Percentiles rank a stretch among this genome's conserved stretches.
phyloP scores from a whole-genome alignment of 2,113 vertebrate genomes.

The Xerus inauris region DNA sequence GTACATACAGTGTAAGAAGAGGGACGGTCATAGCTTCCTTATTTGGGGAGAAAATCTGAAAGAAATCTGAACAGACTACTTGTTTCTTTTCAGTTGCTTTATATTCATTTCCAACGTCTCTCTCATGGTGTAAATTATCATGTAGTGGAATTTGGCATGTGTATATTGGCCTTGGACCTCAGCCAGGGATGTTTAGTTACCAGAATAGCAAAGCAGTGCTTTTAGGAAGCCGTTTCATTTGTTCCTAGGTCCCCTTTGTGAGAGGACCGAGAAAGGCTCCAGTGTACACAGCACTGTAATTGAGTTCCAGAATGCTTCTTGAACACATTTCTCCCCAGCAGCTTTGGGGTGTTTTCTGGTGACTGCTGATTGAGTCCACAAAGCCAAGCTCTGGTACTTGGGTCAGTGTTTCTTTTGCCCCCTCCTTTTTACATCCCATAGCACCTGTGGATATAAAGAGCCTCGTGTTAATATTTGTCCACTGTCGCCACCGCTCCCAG shows the following conservation, averaged over 20 bases:
- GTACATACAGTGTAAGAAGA: background rate
- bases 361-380: background rate
- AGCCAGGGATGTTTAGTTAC: slow-evolving; percentile 37
- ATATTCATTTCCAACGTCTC: background rate
- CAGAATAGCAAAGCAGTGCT: background rate
- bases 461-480: background rate
- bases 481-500: background rate
- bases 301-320: background rate
- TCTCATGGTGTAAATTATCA: background rate
- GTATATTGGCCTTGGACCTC: background rate
- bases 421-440: background rate
- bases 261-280: background rate
- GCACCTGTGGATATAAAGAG: background rate
- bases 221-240: background rate
- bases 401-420: background rate
- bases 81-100: background rate
- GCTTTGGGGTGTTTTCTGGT: background rate
- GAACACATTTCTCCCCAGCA: background rate
- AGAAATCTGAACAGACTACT: background rate
- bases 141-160: background rate
- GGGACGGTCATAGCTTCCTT: background rate
- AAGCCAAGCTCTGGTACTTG: background rate
- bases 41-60: slow-evolving; percentile 43
- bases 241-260: background rate
- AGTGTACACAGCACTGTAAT: background rate